phyloP scores from a whole-genome alignment of 2,113 vertebrate genomes.

The Sinosuthora webbiana region DNA sequence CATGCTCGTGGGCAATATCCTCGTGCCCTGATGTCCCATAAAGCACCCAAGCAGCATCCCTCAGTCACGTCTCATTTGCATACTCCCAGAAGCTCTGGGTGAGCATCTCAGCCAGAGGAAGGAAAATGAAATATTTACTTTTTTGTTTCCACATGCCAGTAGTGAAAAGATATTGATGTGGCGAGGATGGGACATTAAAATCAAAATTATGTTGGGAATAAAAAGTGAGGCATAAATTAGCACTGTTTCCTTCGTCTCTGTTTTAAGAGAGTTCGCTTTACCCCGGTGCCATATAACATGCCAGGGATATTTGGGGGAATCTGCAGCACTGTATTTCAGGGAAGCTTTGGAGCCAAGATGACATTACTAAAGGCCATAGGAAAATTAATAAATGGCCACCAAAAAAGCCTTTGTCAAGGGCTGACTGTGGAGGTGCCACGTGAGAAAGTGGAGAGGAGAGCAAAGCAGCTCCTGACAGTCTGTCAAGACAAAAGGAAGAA shows the following conservation, averaged over 20 bases:
- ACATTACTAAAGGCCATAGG: slow-evolving; percentile 39
- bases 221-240: slow-evolving; percentile 67
- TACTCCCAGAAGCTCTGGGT: neutral
- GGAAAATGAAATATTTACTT: slow-evolving; percentile 48
- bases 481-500: neutral
- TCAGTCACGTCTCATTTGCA: neutral
- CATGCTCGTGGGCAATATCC: slow-evolving; percentile 16
- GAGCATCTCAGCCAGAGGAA: slow-evolving; percentile 5
- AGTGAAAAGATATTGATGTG: slow-evolving; percentile 61
- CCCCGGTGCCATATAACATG: neutral
- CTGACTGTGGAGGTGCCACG: neutral
- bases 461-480: neutral
- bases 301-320: neutral
- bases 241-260: slow-evolving; percentile 46
- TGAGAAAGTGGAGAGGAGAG: neutral
- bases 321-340: slow-evolving; percentile 37
- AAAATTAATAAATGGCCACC: slow-evolving; percentile 44
- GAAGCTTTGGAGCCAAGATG: slow-evolving; percentile 15
- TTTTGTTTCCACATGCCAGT: slow-evolving; percentile 43
- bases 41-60: slow-evolving; percentile 32
- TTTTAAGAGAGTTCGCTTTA: slow-evolving; percentile 38
- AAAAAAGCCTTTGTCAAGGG: neutral
- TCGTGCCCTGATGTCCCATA: neutral
- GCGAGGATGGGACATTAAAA: slow-evolving; percentile 53
- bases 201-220: slow-evolving; percentile 66